A percentile compares a stretch with the other conserved stretches of the same genome.
Evolutionary conservation across 2,113 vertebrate genomes (phyloP).

Genomic region (Terrapene triunguis): DNA sequence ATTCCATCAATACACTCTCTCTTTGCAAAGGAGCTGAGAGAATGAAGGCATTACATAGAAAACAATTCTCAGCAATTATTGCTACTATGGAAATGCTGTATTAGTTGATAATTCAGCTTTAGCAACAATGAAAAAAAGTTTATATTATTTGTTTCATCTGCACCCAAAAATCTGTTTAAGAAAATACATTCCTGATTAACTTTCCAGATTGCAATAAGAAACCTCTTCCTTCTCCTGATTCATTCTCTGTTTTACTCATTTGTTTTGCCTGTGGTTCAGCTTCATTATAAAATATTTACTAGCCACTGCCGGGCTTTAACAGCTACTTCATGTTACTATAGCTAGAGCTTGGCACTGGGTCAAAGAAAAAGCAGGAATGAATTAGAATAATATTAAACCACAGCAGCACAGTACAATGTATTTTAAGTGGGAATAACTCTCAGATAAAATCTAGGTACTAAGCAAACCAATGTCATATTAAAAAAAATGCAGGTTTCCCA

Average conservation of each 20-base stretch:
- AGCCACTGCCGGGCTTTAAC: background rate
- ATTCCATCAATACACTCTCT: background rate
- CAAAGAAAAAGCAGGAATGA: background rate
- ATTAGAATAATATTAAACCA: accelerated
- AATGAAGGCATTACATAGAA: conserved; percentile 7
- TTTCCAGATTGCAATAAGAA: background rate
- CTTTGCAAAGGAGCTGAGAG: background rate
- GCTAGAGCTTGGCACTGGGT: background rate
- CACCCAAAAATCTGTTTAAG: background rate
- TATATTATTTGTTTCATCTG: background rate
- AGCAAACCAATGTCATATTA: accelerated
- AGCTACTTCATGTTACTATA: background rate
- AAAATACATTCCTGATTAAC: background rate
- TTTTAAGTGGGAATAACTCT: background rate
- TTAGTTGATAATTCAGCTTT: background rate
- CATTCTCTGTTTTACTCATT: background rate
- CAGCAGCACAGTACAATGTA: accelerated
- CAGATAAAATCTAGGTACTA: accelerated
- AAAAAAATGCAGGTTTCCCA: accelerated
- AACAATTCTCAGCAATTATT: background rate
- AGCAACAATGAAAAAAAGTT: background rate
- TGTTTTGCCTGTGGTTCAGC: background rate
- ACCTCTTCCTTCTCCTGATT: background rate
- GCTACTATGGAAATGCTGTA: background rate
- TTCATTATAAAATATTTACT: conserved; percentile 38